phyloP scores from a whole-genome alignment of 1,140 invertebrate species.

The Ctenoplectra terminalis region DNA sequence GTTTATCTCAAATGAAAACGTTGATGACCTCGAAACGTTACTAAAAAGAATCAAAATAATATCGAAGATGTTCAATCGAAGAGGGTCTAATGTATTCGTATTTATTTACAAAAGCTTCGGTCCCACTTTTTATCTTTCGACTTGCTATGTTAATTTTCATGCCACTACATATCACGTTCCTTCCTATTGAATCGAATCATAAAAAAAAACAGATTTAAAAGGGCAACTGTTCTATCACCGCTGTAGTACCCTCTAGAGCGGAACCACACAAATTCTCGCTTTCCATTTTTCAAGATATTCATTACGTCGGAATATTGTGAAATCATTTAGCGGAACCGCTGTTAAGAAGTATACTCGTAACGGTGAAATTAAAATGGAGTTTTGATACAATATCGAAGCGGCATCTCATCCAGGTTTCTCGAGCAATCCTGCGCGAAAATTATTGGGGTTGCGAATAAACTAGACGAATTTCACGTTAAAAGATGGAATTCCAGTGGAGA shows the following conservation, averaged over 20 bases:
- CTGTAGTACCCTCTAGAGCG: background rate
- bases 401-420: background rate
- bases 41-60: too few relatives aligned
- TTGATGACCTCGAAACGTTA: too few relatives aligned
- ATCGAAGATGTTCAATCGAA: too few relatives aligned
- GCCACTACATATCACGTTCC: background rate
- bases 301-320: background rate
- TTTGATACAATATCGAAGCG: constrained; percentile 11
- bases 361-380: constrained; percentile 14
- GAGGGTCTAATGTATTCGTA: too few relatives aligned
- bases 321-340: background rate
- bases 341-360: background rate
- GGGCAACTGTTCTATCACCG: background rate
- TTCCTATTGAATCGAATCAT: background rate
- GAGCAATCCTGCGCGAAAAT: constrained; percentile 53
- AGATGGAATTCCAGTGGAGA: constrained; percentile 73
- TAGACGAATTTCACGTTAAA: constrained; percentile 72
- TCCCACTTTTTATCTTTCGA: background rate
- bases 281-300: background rate
- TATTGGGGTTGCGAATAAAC: constrained; percentile 61
- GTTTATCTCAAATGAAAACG: too few relatives aligned
- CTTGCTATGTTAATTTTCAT: background rate
- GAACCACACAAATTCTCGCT: background rate
- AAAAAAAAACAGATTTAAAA: background rate
- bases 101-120: background rate